Evolutionary conservation across 2,113 vertebrate genomes (phyloP), one percentile per base, ranked within the genome.

Genomic region (Grantiella picta): DNA sequence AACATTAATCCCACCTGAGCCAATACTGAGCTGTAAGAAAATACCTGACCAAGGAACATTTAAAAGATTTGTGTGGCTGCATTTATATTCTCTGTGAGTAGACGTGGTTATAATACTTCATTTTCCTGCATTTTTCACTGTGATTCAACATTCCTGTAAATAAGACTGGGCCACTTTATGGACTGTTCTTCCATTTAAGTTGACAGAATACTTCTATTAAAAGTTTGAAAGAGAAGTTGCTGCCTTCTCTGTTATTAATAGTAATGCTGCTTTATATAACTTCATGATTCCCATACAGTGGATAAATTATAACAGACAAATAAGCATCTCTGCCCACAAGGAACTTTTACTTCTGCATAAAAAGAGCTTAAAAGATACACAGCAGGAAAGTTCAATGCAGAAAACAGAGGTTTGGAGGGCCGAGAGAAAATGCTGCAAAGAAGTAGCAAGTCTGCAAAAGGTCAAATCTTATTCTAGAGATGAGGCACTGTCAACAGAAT

Each of bases 301-400:
- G 87, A 70, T 88, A 89, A 95, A 91, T 88, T 92, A n/a, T 89
- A 94, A 94, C 68, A 90, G 92, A 93, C 77, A 96, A 97, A 94
- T 83, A 95, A 94, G 64, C 76, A 83, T 81, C 64, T 90, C 81
- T 94, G 75, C 93, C 95, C 90, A 95, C 66, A 79, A 93, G 70
- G 92, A 96, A 84, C 44, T 95, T 84, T 65, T 92, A 90, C 35
- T 95, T 94, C 61, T 89, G 35, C 68, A 86, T 65, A 91, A 89
- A 85, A 94, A 79, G 52, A 76, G 77, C 60, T 45, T 44, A 93
- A 86, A 92, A 63, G 50, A 78, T 75, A 57, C 6, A 49, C 14
- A 90, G 45, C 70, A 84, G 71, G 29, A 47, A 89, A 85, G n/a
- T 61, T 81, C 70, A 72, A 19, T 59, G 93, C 66, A 86, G 52